Evolutionary conservation across 2,113 vertebrate genomes (phyloP).

Genomic region (Dasyurus viverrinus): DNA sequence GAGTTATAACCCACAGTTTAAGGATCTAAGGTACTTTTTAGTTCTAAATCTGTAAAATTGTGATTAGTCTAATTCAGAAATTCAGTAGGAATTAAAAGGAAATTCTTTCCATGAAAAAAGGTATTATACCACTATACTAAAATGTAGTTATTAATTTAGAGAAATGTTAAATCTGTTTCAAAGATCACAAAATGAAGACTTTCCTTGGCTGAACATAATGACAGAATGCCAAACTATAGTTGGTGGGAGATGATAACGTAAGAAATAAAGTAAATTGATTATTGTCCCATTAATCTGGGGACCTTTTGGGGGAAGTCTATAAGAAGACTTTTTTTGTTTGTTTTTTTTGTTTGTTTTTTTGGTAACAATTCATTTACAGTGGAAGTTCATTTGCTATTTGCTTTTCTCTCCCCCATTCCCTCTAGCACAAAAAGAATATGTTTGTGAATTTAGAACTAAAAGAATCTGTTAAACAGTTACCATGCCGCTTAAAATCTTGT

Average conservation of each 20-base stretch:
- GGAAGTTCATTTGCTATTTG: not conserved
- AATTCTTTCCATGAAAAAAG: not conserved
- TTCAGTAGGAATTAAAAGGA: no score
- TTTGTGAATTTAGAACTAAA: not conserved
- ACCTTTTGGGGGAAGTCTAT: not conserved
- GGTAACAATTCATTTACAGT: not conserved
- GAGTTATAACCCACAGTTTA: no score
- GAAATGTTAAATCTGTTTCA: not conserved
- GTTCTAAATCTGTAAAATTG: not conserved
- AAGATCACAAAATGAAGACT: not conserved
- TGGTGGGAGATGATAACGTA: not conserved
- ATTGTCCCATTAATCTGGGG: not conserved
- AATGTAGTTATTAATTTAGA: not conserved
- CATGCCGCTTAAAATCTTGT: not conserved
- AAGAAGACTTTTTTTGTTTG: not conserved
- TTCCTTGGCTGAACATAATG: not conserved
- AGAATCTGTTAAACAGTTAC: not conserved
- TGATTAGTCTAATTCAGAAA: not conserved
- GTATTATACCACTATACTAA: not conserved
- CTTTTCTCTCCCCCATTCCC: not conserved
- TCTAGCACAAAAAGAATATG: not conserved
- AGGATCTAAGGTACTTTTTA: not conserved
- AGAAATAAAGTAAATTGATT: not conserved
- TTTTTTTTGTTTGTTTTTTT: not conserved
- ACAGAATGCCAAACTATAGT: not conserved